phyloP scores from a whole-genome alignment of 1,140 invertebrate species.

The Marisa cornuarietis region DNA sequence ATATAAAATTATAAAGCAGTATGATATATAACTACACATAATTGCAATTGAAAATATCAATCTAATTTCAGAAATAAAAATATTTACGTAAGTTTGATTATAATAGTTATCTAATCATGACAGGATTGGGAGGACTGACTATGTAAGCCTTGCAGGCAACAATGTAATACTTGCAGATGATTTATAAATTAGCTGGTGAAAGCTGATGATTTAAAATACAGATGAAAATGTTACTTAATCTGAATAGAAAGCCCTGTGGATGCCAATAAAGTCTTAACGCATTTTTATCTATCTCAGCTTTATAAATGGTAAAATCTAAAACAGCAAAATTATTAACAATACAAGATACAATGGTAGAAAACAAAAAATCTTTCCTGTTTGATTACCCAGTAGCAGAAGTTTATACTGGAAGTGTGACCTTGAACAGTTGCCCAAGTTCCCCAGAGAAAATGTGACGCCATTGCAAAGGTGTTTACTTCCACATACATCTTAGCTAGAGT shows the following conservation, averaged over 20 bases:
- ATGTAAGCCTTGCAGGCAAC: neutral
- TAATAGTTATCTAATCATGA: too few relatives aligned
- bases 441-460: slow-evolving; percentile 95
- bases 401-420: slow-evolving; percentile 85
- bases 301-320: too few relatives aligned
- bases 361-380: neutral
- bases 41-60: too few relatives aligned
- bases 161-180: neutral
- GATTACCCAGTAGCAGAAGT: slow-evolving; percentile 89
- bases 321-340: neutral
- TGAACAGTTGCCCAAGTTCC: slow-evolving; percentile 90
- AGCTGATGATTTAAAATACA: neutral
- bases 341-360: neutral
- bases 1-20: too few relatives aligned
- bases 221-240: neutral
- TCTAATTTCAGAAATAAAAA: too few relatives aligned
- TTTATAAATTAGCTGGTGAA: neutral
- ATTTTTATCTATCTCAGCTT: too few relatives aligned
- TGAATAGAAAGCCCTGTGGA: too few relatives aligned
- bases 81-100: too few relatives aligned
- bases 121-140: too few relatives aligned
- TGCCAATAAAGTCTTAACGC: too few relatives aligned
- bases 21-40: too few relatives aligned
- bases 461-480: slow-evolving; percentile 84
- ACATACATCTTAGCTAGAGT: slow-evolving; percentile 70